Evolutionary conservation across 2,113 vertebrate species (phyloP), one percentile per base, ranked within the genome.

Genomic region (Cisticola juncidis): DNA sequence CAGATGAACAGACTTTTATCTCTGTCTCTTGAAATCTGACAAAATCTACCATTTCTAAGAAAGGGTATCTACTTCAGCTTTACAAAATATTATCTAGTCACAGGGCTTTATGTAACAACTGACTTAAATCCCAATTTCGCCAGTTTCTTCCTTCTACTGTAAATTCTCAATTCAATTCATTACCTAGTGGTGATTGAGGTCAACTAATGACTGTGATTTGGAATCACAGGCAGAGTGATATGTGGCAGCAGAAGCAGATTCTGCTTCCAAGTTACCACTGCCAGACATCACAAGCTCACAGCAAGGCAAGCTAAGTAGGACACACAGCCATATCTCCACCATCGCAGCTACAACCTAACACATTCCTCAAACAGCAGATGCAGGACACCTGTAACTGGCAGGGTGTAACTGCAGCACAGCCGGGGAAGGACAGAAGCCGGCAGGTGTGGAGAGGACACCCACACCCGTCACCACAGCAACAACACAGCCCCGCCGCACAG

Each of bases 261-360:
- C 72, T 94, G 58, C 54, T 92, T 94, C 91, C 89, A 88, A 86
- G 68, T 19, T 50, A 58, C 60, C 69, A 22, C 21, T 47, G 92
- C 64, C 89, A 96, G 54, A 81, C 18, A 44, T 69, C 72, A 88
- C 86, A 66, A 74, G 35, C 72, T 72, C 72, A 50, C 3, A 60
- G 69, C 68, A 81, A 86, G 81, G 76, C 78, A 89, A 74, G 64
- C 69, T 89, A 94, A 95, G 92, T 54, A 89, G 81, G 93, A 81
- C 6, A 1, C 2, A 3, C 17, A 71, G 60, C 56, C 69, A 15
- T 9, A 24, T 35, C 69, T 58, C 50, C 35, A 42, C 58, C 25
- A 33, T 38, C 64, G 35, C 16, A 66, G 42, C 58, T 5, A 50
- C 9, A 77, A n/a, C 25, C 57, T 35, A 13, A 54, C 3, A 9